Percentiles rank a stretch among this genome's conserved stretches.
phyloP scores from a whole-genome alignment of 2,797 vertebrate genomes.

The Buphagus erythrorhynchus region DNA sequence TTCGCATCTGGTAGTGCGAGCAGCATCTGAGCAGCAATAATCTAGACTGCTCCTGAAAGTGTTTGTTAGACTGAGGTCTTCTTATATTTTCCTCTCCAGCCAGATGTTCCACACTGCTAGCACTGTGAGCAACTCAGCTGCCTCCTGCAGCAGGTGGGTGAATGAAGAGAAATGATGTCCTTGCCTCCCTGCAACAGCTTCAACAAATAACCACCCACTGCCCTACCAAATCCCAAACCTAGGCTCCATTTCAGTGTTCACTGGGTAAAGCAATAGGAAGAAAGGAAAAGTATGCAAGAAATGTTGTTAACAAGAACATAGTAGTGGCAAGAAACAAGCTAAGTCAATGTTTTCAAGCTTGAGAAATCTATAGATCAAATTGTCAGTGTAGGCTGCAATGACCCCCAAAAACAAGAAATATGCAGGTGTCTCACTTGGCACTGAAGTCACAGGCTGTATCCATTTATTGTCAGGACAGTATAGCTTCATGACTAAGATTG shows the following conservation, averaged over 20 bases:
- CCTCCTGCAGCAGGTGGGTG: background rate
- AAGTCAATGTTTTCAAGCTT: background rate
- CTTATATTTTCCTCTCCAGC: background rate
- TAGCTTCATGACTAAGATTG: background rate
- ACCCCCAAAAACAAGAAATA: background rate
- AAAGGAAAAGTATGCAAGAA: background rate
- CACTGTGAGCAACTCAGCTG: background rate
- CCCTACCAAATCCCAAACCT: background rate
- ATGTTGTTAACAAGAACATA: background rate
- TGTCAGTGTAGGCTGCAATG: background rate
- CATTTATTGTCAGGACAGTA: background rate
- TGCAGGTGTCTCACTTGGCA: background rate
- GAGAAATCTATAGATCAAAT: background rate
- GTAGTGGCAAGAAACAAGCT: background rate
- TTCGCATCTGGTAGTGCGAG: background rate
- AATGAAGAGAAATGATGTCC: background rate
- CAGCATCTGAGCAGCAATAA: background rate
- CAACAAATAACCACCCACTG: background rate
- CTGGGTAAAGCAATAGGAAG: background rate
- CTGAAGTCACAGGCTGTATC: background rate
- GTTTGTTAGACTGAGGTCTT: background rate
- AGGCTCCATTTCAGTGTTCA: background rate
- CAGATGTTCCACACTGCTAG: background rate
- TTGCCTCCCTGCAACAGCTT: background rate
- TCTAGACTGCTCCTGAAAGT: background rate